Evolutionary conservation across 1,140 invertebrate species (phyloP), one percentile per base, ranked within the genome.

Genomic region (Orius laevigatus): DNA sequence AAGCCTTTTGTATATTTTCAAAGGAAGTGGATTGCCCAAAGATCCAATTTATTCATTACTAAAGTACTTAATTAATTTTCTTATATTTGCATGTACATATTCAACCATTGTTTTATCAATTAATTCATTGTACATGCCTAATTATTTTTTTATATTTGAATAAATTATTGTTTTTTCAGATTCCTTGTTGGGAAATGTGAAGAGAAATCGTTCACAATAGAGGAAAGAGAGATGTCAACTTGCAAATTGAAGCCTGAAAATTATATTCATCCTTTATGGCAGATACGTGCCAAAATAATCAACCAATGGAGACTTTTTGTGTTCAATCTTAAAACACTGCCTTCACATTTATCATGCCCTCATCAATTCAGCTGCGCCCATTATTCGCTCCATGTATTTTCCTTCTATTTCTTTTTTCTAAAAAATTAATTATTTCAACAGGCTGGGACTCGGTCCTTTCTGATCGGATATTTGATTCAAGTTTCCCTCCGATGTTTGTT

Each of bases 21-120:
- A 73, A 44, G 63, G 65, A 15, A 70, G 66, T 52, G 53, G 54
- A 6, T 59, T 59, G 38, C 66, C 68, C 43, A 62, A 63, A 35
- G 78, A 80, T 61, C 71, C 75, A 19, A 70, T 80, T 56, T 80
- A 75, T 62, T 71, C 69, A 50, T 64, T 81, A 47, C 60, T 81
- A 32, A 72, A 69, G 74, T 75, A 60, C 53, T 20, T 48, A 15
- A 46, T 43, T 16, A 11, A n/a, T 46, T 4, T 36, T 25, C 6
- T 45, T 20, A 8, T 16, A 6, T 45, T 11, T 45, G 15, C 16
- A 8, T 45, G 14, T 45, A 9, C 6, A n/a, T 46, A 11, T 15
- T 11, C 12, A 35, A 36, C 10, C 12, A 36, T 38, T 14, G 11
- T 1, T 2, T 3, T 52, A 33, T 19, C 18, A 12, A 19, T 15